Evolutionary conservation across 2,797 vertebrate species (phyloP), one percentile per base, ranked within the genome.

Genomic region (Picus viridis): DNA sequence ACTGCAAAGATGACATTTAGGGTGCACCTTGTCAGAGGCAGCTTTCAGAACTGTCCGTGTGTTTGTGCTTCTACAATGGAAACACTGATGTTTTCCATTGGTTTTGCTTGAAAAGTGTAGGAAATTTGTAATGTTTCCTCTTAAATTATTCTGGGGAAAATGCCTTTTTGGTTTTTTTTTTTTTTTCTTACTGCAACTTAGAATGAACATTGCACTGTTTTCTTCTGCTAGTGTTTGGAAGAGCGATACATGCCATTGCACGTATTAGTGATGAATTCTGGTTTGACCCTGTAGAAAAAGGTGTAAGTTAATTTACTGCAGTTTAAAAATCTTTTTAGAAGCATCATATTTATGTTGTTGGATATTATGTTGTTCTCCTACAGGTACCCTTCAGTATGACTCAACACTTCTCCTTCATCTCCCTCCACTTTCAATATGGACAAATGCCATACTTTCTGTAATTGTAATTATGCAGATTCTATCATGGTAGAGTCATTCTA

Each of bases 201-300:
- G 23, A 91, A 72, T 70, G 9, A 71, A 39, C 91, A 11, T 24
- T 69, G 23, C 8, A 12, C 58, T 86, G 58, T 95, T 90, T 64
- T 91, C 88, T 70, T 89, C 79, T 67, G 43, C 1, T 88, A 98
- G 99, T 97, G 2, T 99, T 99, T 96, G 98, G 99, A 81, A 99
- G 98, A 96, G 98, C 99, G 10, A 59, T 99, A 81, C 98, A 99
- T 29, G 98, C 99, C 64, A 96, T 99, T 64, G 98, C 99, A 47
- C 97, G 98, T 81, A 91, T 99, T 62, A 98, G 98, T 77, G 98
- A 99, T 56, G 98, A 98, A 7, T 96, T 99, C 49, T 99, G 99
- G 98, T 96, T 99, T 95, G 99, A 99, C 78, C 99, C 99, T 3
- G 34, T 95, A 91, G 98, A 97, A 76, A 98, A 98, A 97, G 99